Percentiles rank a stretch among this genome's conserved stretches.
These are phyloP conservation scores for Pachymerium ferrugineum DNA, from an alignment of 2,888 invertebrate genomes.

Conservation along the genomic window DNA sequence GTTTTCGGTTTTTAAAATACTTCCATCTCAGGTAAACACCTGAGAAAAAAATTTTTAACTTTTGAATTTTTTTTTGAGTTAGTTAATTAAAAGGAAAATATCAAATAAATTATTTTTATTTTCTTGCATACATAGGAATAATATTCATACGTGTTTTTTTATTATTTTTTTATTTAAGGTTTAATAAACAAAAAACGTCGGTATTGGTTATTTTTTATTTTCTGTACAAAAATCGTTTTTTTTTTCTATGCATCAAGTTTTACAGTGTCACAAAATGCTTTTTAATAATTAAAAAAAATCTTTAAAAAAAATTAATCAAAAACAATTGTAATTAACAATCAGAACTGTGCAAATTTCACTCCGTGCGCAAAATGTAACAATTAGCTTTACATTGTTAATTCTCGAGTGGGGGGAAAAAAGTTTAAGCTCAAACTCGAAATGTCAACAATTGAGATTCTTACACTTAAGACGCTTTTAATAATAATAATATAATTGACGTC, in stretches of 20 bases:
- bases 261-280: constrained; percentile 25
- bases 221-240: constrained; percentile 18
- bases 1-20: no score
- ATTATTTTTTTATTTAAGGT: neutral
- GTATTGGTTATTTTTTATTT: constrained; percentile 17
- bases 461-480: no score
- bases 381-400: no score
- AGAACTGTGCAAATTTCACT: no score
- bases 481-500: neutral
- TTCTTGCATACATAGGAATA: constrained; percentile 27
- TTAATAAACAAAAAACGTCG: constrained; percentile 27
- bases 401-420: no score
- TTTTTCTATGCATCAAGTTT: constrained; percentile 19
- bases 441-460: no score
- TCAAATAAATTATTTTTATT: constrained; percentile 20
- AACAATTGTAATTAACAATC: neutral
- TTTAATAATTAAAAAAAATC: neutral
- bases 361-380: no score
- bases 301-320: neutral
- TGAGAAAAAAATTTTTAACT: neutral
- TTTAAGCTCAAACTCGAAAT: no score
- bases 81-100: neutral
- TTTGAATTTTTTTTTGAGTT: no score
- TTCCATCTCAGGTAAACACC: no score
- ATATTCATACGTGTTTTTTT: neutral